phyloP scores from a whole-genome alignment of 1,140 invertebrate genomes.

The Penaeus vannamei region DNA sequence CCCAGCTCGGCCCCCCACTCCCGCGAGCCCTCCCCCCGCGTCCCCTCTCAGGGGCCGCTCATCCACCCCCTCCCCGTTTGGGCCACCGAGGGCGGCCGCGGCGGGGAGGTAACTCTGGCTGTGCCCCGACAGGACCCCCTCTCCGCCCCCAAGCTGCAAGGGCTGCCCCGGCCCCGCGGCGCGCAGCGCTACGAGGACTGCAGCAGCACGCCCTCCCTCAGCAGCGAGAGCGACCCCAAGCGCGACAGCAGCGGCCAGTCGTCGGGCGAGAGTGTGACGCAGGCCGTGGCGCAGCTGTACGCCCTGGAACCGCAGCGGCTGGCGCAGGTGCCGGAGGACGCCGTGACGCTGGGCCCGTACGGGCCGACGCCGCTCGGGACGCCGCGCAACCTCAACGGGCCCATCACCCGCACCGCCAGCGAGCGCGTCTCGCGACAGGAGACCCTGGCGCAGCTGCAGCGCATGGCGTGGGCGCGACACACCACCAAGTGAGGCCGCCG shows the following conservation, averaged over 20 bases:
- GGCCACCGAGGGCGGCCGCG: slow-evolving; percentile 29
- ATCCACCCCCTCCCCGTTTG: slow-evolving; percentile 54
- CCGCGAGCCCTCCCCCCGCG: slow-evolving; percentile 40
- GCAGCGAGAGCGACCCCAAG: slow-evolving; percentile 60
- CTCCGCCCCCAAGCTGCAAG: slow-evolving; percentile 44
- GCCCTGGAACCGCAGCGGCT: slow-evolving; percentile 70
- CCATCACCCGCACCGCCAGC: slow-evolving; percentile 86
- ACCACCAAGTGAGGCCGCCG: slow-evolving; percentile 81
- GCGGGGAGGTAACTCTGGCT: slow-evolving; percentile 60
- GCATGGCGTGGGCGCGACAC: slow-evolving; percentile 86
- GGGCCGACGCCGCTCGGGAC: slow-evolving; percentile 61
- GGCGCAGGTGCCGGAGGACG: slow-evolving; percentile 67
- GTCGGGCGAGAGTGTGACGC: slow-evolving; percentile 67
- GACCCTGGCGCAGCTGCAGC: slow-evolving; percentile 85
- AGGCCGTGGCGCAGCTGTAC: slow-evolving; percentile 73
- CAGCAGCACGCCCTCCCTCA: slow-evolving; percentile 67
- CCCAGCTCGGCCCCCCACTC: slow-evolving; percentile 69
- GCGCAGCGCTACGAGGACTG: slow-evolving; percentile 60
- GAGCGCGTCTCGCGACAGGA: slow-evolving; percentile 87
- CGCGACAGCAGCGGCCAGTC: slow-evolving; percentile 67
- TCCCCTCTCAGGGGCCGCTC: slow-evolving; percentile 35
- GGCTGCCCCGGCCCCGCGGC: slow-evolving; percentile 68
- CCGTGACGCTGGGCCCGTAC: slow-evolving; percentile 59
- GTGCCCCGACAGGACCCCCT: slow-evolving; percentile 60
- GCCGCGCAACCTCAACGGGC: slow-evolving; percentile 71